These are phyloP conservation scores for Drosophila asahinai DNA, from an alignment of 1,140 invertebrate genomes.

Conservation along the genomic window DNA sequence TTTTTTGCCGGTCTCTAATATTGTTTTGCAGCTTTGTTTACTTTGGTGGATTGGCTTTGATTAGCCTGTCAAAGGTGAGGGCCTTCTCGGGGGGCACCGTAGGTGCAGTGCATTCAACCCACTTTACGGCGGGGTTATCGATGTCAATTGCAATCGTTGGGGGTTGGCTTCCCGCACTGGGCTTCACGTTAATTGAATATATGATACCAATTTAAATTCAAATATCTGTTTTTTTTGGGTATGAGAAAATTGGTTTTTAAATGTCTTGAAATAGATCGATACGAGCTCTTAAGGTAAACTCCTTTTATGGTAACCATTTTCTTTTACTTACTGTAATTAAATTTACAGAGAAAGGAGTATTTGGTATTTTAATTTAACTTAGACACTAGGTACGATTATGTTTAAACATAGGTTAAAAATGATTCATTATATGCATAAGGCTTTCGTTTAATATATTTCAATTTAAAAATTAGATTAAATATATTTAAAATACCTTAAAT, in stretches of 20 bases:
- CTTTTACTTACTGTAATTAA: too few species aligned
- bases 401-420: too few species aligned
- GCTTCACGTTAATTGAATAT: conserved; percentile 16
- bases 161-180: neutral
- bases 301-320: too few species aligned
- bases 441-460: too few species aligned
- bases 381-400: too few species aligned
- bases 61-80: conserved; percentile 40
- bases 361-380: too few species aligned
- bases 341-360: too few species aligned
- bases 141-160: conserved; percentile 32
- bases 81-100: neutral
- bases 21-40: conserved; percentile 49
- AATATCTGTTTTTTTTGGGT: neutral
- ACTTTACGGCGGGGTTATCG: conserved; percentile 21
- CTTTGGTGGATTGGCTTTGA: conserved; percentile 47
- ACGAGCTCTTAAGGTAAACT: neutral
- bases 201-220: neutral
- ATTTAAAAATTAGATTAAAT: too few species aligned
- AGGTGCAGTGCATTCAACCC: conserved; percentile 26
- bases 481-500: neutral
- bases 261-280: neutral
- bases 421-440: too few species aligned
- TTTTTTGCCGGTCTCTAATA: conserved; percentile 24
- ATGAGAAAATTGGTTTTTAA: neutral